Percentiles rank a stretch among this genome's conserved stretches.
These are phyloP conservation scores for Amphilophus citrinellus DNA, from an alignment of 2,113 vertebrate species.

Conservation along the genomic window DNA sequence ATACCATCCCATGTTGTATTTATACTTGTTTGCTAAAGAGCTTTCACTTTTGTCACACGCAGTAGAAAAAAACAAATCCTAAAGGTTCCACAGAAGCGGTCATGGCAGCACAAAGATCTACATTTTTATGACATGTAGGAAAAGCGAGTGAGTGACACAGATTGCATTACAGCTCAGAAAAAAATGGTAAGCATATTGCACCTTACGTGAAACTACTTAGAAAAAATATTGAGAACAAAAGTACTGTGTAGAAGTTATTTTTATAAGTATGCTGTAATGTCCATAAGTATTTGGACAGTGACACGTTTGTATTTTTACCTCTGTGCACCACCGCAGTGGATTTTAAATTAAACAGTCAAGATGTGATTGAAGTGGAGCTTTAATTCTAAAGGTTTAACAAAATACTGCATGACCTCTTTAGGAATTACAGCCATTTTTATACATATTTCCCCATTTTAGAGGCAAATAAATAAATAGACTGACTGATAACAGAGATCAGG, in stretches of 20 bases:
- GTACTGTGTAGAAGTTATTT: neutral
- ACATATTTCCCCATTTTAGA: neutral
- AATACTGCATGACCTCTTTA: neutral
- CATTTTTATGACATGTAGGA: neutral
- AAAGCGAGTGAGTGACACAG: neutral
- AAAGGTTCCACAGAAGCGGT: neutral
- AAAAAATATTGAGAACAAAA: neutral
- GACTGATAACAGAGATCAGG: neutral
- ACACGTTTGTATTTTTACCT: neutral
- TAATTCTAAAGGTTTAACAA: neutral
- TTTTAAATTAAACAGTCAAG: neutral
- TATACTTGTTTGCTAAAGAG: neutral
- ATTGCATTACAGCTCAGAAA: accelerated
- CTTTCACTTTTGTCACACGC: neutral
- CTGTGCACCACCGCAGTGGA: neutral
- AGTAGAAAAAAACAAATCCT: neutral
- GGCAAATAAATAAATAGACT: neutral
- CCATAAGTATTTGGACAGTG: neutral
- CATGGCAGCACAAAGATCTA: neutral
- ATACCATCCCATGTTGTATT: neutral
- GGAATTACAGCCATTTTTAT: neutral
- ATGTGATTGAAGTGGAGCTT: neutral
- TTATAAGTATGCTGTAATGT: neutral
- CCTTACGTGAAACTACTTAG: neutral
- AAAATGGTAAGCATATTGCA: neutral